Percentiles rank a stretch among this genome's conserved stretches.
These are phyloP conservation scores for Gasteruption jaculator DNA, from an alignment of 2,888 invertebrate species.

Conservation along the genomic window DNA sequence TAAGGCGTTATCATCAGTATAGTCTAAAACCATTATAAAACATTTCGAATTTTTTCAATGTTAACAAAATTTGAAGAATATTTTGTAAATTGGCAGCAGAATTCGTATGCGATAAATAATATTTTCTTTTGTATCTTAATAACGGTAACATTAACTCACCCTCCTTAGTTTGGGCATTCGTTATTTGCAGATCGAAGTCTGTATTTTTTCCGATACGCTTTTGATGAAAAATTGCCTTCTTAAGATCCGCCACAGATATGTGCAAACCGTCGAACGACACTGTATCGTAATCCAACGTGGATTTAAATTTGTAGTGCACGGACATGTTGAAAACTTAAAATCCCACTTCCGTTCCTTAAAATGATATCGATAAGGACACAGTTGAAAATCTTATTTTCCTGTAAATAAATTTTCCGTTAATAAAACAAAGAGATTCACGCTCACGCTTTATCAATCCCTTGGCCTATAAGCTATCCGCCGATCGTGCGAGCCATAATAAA, in stretches of 20 bases:
- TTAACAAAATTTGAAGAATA: constrained; percentile 8
- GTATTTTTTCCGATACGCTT: constrained; percentile 90
- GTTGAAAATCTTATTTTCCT: too few species aligned
- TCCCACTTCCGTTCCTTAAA: too few species aligned
- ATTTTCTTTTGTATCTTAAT: constrained; percentile 6
- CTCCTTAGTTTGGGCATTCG: constrained; percentile 96
- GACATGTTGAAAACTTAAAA: constrained; percentile 62
- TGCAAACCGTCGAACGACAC: constrained; percentile 96
- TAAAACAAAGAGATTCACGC: too few species aligned
- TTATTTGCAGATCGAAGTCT: constrained; percentile 94
- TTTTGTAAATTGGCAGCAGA: constrained; percentile 24
- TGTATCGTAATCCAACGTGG: constrained; percentile 91
- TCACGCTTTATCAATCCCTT: too few species aligned
- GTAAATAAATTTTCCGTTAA: too few species aligned
- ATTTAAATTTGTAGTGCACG: constrained; percentile 98
- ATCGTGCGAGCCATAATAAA: too few species aligned
- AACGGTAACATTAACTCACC: constrained; percentile 59
- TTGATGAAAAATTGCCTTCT: constrained; percentile 90
- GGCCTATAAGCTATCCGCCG: too few species aligned
- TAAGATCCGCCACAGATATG: constrained; percentile 92
- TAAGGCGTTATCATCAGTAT: constrained; percentile 82
- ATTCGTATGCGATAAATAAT: too few species aligned
- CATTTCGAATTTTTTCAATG: neutral
- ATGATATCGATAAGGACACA: too few species aligned
- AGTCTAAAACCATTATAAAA: constrained; percentile 67